A percentile compares a stretch with the other conserved stretches of the same genome.
Evolutionary conservation across 2,888 invertebrate genomes (phyloP).

Genomic region (Euplagia quadripunctaria): DNA sequence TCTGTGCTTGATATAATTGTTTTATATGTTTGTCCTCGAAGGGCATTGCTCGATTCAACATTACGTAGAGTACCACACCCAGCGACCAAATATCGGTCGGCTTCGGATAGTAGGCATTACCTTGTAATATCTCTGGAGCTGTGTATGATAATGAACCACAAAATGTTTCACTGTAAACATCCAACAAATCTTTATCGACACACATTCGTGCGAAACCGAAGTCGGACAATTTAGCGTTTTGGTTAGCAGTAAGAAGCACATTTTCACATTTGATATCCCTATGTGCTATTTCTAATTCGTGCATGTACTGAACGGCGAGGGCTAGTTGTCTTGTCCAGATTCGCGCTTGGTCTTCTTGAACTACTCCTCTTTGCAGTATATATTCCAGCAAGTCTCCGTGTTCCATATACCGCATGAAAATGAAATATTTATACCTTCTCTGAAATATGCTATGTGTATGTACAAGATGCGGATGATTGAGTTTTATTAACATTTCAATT

Average conservation of each 20-base stretch:
- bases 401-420: constrained; percentile 92
- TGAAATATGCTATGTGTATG: constrained; percentile 93
- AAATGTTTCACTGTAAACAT: constrained; percentile 91
- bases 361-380: constrained; percentile 89
- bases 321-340: constrained; percentile 91
- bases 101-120: constrained; percentile 91
- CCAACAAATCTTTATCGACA: constrained; percentile 74
- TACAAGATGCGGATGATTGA: constrained; percentile 93
- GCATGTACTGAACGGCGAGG: constrained; percentile 91
- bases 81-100: constrained; percentile 94
- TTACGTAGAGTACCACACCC: constrained; percentile 93
- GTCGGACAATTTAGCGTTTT: constrained; percentile 93
- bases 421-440: constrained; percentile 90
- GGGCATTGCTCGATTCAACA: constrained; percentile 94
- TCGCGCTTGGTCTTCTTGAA: constrained; percentile 90
- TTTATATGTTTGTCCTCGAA: constrained; percentile 93
- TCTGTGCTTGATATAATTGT: constrained; percentile 88
- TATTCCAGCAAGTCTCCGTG: constrained; percentile 93
- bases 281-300: constrained; percentile 92
- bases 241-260: constrained; percentile 90
- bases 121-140: constrained; percentile 95
- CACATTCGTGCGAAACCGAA: constrained; percentile 91
- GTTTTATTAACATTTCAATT: constrained; percentile 91
- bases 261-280: constrained; percentile 95
- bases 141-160: constrained; percentile 96